Base-by-base conservation (phyloP, 2,113 vertebrate species). In the Rhegmatorhina hoffmannsi region DNA sequence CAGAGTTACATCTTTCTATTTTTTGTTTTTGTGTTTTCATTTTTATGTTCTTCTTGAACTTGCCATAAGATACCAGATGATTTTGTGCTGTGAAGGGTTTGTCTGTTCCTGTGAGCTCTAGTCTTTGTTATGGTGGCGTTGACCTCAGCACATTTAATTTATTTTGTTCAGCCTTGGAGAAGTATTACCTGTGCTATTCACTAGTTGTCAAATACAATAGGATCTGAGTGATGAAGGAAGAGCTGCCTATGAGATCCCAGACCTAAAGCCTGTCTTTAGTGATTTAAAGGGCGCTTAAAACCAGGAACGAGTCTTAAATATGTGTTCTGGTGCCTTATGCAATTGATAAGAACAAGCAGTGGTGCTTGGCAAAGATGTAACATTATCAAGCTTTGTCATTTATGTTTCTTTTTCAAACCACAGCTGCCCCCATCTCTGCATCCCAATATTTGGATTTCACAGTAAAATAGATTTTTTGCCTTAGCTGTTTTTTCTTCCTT, bases 141-240 rank as follows among this genome's bases (percentile, higher is more conserved):
- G 79, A 90, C 83, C 79, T 92, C 85, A 92, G 77, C 28, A 53
- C 29, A 34, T 58, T 89, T 53, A 63, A 69, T 96, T 96, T 92
- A 52, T 76, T 89, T 79, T 82, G 75, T 75, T 90, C 47, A 70
- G 63, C 46, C 68, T 80, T 84, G 50, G 79, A 72, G 82, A 87
- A 84, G 62, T n/a, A 46, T 46, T 53, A 9, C 67, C 52, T 63
- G 79, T 89, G 58, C 62, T 75, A 9, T 89, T 91, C 63, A 53
- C 28, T 62, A 87, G 50, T 67, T 82, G 58, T 50, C 79, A 86
- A 70, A 91, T 81, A 18, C 58, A 89, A 25, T 60, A 64, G 72
- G 69, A 52, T 56, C 64, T 97, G 91, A 93, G 15, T 89, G 87
- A 95, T 87, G 80, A 70, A 84, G 63, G 46, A 90, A 40, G 58